Evolutionary conservation across 2,888 invertebrate genomes (phyloP).

Genomic region (Omphaloscelis lunosa): DNA sequence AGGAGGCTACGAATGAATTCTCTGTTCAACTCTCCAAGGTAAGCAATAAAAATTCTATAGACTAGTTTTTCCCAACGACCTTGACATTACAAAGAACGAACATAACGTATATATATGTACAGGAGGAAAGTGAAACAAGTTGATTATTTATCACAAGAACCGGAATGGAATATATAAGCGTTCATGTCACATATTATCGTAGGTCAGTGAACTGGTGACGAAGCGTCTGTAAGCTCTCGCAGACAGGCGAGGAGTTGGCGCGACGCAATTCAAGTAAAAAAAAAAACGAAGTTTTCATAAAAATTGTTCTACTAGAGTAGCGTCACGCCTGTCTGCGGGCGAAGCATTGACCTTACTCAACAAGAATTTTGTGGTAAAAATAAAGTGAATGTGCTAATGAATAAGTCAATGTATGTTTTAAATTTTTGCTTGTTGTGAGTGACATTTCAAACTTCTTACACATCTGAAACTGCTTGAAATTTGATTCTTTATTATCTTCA

Average conservation of each 20-base stretch:
- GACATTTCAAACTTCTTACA: background rate
- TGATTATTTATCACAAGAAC: constrained; percentile 15
- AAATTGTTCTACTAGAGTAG: background rate
- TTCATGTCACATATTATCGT: background rate
- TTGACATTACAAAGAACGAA: constrained; percentile 4
- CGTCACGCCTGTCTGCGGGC: no score
- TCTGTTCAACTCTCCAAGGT: background rate
- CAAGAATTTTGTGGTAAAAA: background rate
- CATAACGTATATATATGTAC: no score
- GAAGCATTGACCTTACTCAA: constrained; percentile 25
- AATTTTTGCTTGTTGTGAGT: background rate
- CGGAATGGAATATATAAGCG: background rate
- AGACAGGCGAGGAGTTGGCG: background rate
- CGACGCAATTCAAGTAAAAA: background rate
- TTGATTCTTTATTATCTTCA: no score
- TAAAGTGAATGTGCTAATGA: background rate
- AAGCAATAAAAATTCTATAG: background rate
- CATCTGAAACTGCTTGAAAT: no score
- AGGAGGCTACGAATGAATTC: background rate
- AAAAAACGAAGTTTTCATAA: no score
- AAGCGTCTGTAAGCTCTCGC: no score
- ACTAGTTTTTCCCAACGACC: background rate
- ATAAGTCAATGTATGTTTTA: background rate
- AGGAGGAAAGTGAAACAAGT: background rate
- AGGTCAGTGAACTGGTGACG: constrained; percentile 9